A percentile compares a stretch with the other conserved stretches of the same genome.
Conservation (phyloP, 2,113 vertebrate species). For the Pygoscelis adeliae region DNA sequence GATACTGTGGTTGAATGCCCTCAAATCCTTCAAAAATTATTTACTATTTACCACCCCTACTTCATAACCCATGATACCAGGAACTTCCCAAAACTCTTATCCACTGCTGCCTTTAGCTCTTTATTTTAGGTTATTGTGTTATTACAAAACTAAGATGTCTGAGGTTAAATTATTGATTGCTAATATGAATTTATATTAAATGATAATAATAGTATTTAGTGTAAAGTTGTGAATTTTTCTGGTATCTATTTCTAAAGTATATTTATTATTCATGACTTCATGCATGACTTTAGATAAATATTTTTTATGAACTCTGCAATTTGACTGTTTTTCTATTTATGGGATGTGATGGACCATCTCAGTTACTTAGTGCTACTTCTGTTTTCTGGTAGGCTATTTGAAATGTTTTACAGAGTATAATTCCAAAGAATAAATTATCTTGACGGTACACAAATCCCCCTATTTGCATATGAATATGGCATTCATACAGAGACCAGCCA, state of each 20-base stretch:
- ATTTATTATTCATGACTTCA: neutral
- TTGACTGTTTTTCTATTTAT: neutral
- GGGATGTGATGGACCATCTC: neutral
- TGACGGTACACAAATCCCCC: neutral
- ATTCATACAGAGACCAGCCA: neutral
- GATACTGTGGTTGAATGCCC: neutral
- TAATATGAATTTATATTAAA: neutral
- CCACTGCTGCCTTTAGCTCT: neutral
- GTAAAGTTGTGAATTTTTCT: neutral
- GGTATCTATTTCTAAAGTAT: neutral
- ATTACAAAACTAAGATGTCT: neutral
- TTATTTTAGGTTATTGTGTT: neutral
- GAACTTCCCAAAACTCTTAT: neutral
- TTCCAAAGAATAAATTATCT: conserved; percentile 16
- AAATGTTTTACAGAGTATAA: neutral
- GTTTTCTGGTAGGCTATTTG: neutral
- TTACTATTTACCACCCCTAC: neutral
- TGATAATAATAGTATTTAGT: neutral
- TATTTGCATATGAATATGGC: neutral
- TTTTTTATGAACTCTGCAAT: neutral
- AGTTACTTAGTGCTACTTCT: neutral
- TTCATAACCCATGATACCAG: neutral
- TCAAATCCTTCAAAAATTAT: neutral
- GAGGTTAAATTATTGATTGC: neutral
- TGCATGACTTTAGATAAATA: neutral